Conservation (phyloP, 2,888 invertebrate species). For the Cerastoderma edule region DNA sequence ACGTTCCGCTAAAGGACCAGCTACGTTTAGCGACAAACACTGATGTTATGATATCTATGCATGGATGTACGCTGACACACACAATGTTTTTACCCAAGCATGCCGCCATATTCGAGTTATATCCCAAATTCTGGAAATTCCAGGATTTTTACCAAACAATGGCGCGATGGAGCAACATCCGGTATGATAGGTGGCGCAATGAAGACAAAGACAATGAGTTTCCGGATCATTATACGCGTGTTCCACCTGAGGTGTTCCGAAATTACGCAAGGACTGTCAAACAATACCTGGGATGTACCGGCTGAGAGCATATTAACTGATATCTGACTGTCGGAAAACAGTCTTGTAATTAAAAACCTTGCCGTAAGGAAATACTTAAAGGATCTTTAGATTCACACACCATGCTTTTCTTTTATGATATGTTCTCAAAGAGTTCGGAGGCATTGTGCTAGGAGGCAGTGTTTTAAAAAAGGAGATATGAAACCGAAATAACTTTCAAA, state of each 20-base stretch:
- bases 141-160: slow-evolving; percentile 46
- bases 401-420: too few species aligned
- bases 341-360: too few species aligned
- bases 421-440: too few species aligned
- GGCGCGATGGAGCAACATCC: slow-evolving; percentile 46
- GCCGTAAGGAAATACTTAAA: too few species aligned
- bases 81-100: slow-evolving; percentile 47
- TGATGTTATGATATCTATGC: slow-evolving; percentile 46
- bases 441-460: too few species aligned
- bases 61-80: slow-evolving; percentile 48
- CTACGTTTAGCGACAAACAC: slow-evolving; percentile 32
- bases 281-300: background rate
- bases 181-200: slow-evolving; percentile 47
- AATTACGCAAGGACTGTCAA: slow-evolving; percentile 16
- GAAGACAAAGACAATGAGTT: slow-evolving; percentile 39
- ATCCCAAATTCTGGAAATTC: slow-evolving; percentile 42
- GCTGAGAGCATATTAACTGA: too few species aligned
- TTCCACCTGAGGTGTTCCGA: slow-evolving; percentile 42
- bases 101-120: slow-evolving; percentile 44
- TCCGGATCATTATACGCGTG: slow-evolving; percentile 45
- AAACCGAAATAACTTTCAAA: too few species aligned
- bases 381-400: too few species aligned
- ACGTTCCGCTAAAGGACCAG: slow-evolving; percentile 40
- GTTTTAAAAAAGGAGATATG: too few species aligned
- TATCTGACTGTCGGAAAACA: too few species aligned